phyloP scores from a whole-genome alignment of 2,888 invertebrate genomes.

The Cephus runcator region DNA sequence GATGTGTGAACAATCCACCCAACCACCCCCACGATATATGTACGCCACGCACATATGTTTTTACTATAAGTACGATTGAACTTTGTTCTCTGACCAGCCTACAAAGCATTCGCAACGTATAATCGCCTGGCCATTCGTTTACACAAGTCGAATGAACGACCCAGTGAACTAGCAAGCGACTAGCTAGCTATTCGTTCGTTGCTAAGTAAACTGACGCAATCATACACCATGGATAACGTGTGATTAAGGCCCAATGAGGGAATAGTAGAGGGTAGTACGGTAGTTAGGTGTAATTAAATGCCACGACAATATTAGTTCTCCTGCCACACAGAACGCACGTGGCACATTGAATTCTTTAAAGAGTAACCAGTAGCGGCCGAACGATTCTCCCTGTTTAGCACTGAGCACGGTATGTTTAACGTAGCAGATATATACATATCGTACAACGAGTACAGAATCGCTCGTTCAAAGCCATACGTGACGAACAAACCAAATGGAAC shows the following conservation, averaged over 20 bases:
- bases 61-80: background rate
- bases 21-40: background rate
- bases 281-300: slow-evolving; percentile 18
- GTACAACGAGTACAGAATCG: background rate
- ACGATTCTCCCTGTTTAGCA: background rate
- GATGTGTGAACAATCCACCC: background rate
- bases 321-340: background rate
- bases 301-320: slow-evolving; percentile 16
- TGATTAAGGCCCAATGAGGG: background rate
- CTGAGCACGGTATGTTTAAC: background rate
- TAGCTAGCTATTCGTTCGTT: background rate
- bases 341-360: background rate
- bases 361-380: background rate
- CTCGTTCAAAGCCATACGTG: background rate
- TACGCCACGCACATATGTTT: background rate
- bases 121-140: background rate
- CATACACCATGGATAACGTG: background rate
- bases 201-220: background rate
- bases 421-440: background rate
- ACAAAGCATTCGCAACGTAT: background rate
- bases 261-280: background rate
- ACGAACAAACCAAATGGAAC: background rate
- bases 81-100: background rate
- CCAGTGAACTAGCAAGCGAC: background rate
- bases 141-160: background rate